phyloP scores from a whole-genome alignment of 1,140 invertebrate genomes.

The Cyclargus thomasi region DNA sequence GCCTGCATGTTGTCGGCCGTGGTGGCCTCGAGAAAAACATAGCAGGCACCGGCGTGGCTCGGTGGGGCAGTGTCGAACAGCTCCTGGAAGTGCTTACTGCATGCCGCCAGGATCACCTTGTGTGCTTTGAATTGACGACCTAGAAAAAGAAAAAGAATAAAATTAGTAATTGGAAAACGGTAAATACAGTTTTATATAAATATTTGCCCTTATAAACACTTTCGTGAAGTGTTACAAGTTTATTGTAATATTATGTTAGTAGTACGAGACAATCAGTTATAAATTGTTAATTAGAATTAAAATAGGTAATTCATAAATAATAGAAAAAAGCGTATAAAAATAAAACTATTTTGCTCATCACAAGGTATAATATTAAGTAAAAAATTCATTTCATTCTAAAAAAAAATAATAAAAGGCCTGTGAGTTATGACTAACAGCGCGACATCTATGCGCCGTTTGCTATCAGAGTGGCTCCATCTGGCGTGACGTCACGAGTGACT shows the following conservation, averaged over 20 bases:
- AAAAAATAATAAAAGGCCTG: too few species aligned
- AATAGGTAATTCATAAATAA: too few species aligned
- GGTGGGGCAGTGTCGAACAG: slow-evolving; percentile 91
- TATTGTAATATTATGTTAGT: too few species aligned
- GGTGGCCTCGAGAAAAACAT: slow-evolving; percentile 92
- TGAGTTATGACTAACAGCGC: not conserved
- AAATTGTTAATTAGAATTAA: too few species aligned
- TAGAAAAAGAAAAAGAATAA: slow-evolving; percentile 64
- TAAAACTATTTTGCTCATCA: too few species aligned
- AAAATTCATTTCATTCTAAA: too few species aligned
- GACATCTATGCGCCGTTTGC: slow-evolving; percentile 28
- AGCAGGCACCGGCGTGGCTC: slow-evolving; percentile 85
- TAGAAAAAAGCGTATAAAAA: too few species aligned
- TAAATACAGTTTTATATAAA: too few species aligned
- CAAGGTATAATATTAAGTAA: too few species aligned
- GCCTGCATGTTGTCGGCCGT: slow-evolving; percentile 91
- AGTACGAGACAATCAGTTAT: too few species aligned
- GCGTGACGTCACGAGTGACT: slow-evolving; percentile 50
- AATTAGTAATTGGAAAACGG: not conserved
- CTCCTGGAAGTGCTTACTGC: slow-evolving; percentile 95
- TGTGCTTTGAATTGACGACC: slow-evolving; percentile 94
- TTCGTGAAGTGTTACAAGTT: too few species aligned
- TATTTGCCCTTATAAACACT: too few species aligned
- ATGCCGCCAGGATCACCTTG: slow-evolving; percentile 92
- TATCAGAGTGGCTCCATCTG: slow-evolving; percentile 46